A percentile compares a stretch with the other conserved stretches of the same genome.
Evolutionary conservation across 2,888 invertebrate genomes (phyloP).

Genomic region (Sipha maydis): DNA sequence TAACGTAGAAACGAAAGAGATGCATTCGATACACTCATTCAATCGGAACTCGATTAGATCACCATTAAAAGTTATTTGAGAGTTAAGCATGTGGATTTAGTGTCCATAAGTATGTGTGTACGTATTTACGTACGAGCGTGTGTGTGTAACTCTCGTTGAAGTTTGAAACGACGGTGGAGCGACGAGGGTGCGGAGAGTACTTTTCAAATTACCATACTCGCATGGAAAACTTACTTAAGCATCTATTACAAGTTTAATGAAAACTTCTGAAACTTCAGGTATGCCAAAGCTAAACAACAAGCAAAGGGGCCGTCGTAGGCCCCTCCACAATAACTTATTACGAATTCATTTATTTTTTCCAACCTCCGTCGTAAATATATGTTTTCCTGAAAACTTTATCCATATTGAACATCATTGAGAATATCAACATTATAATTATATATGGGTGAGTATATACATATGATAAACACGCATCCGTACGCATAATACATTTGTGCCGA

Average conservation of each 20-base stretch:
- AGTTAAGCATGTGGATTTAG: background rate
- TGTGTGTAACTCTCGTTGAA: background rate
- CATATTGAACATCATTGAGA: too few relatives aligned
- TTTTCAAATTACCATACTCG: conserved; percentile 22
- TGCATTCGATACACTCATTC: background rate
- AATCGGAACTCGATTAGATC: conserved; percentile 30
- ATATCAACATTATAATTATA: too few relatives aligned
- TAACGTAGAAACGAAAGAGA: background rate
- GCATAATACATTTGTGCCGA: too few relatives aligned
- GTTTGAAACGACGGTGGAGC: background rate
- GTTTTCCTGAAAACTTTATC: too few relatives aligned
- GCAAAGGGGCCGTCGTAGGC: background rate
- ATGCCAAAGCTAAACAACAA: background rate
- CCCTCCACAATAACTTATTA: background rate
- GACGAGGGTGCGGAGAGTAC: background rate
- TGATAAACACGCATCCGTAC: too few relatives aligned
- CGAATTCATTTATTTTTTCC: background rate
- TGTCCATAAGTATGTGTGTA: background rate
- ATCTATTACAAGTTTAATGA: conserved; percentile 28
- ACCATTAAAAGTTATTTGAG: conserved; percentile 17
- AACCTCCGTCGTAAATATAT: background rate
- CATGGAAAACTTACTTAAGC: conserved; percentile 13
- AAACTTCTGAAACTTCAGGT: conserved; percentile 17
- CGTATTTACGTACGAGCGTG: background rate
- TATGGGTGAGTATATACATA: too few relatives aligned